Conservation (phyloP, 2,113 vertebrate species). For the Crocuta crocuta region DNA sequence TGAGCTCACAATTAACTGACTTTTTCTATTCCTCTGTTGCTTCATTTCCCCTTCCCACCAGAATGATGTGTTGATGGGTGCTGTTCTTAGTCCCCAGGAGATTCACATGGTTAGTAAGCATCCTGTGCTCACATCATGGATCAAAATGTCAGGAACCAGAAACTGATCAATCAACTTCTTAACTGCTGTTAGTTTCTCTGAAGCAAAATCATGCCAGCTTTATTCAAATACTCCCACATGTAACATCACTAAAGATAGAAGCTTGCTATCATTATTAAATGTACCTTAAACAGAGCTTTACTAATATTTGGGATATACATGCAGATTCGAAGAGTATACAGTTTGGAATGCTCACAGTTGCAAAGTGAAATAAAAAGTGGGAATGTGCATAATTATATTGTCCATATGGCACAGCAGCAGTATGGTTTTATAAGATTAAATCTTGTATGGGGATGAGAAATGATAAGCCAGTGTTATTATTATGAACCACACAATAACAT, state of each 20-base stretch:
- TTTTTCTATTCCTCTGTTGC: conserved; percentile 9
- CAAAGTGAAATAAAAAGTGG: conserved; percentile 47
- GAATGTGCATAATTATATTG: conserved; percentile 59
- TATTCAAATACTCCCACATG: background rate
- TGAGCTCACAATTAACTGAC: background rate
- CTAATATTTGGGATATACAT: background rate
- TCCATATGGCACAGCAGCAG: conserved; percentile 48
- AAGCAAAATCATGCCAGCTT: conserved; percentile 39
- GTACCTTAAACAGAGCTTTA: background rate
- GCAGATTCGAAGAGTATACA: background rate
- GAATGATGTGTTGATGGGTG: conserved; percentile 19
- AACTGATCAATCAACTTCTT: conserved; percentile 39
- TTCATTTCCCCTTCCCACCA: conserved; percentile 28
- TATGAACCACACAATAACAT: conserved; percentile 50
- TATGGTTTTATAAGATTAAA: conserved; percentile 63
- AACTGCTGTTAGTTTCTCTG: background rate
- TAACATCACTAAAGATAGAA: background rate
- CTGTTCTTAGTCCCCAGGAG: conserved; percentile 4
- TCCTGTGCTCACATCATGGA: conserved; percentile 33
- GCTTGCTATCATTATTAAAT: background rate
- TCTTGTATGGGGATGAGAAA: conserved; percentile 52
- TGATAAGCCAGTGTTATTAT: conserved; percentile 55
- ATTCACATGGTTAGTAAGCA: conserved; percentile 28
- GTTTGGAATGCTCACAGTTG: background rate
- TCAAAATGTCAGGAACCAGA: conserved; percentile 60